A percentile compares a stretch with the other conserved stretches of the same genome.
Conservation (phyloP, 2,113 vertebrate species). For the Mohoua ochrocephala region DNA sequence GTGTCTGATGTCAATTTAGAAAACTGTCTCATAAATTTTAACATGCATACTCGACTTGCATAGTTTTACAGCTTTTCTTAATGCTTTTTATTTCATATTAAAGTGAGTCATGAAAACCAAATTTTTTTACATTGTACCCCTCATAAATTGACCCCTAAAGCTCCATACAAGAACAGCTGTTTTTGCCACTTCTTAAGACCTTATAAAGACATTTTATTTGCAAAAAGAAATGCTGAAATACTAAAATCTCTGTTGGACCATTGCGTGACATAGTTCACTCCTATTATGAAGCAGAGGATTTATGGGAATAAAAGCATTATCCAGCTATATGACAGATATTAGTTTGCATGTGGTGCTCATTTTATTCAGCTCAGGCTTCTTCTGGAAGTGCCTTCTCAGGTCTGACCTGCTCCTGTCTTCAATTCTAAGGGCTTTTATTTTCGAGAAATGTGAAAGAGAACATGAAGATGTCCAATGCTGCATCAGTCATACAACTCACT, state of each 20-base stretch:
- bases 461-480: not conserved
- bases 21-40: not conserved
- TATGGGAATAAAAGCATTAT: not conserved
- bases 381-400: not conserved
- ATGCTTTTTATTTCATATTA: not conserved
- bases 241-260: not conserved
- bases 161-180: not conserved
- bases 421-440: not conserved
- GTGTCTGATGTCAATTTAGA: not conserved
- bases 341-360: not conserved
- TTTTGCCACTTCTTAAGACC: constrained; percentile 2
- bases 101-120: not conserved
- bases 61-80: not conserved
- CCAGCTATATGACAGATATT: not conserved
- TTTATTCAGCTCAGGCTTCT: not conserved
- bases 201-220: not conserved
- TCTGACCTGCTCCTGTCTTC: not conserved
- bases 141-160: not conserved
- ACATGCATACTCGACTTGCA: not conserved
- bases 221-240: not conserved
- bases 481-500: not conserved
- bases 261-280: not conserved
- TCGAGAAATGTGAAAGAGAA: not conserved
- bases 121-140: not conserved
- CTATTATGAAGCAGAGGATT: not conserved